Evolutionary conservation across 2,888 invertebrate species (phyloP).

Genomic region (Drosophila anceps): DNA sequence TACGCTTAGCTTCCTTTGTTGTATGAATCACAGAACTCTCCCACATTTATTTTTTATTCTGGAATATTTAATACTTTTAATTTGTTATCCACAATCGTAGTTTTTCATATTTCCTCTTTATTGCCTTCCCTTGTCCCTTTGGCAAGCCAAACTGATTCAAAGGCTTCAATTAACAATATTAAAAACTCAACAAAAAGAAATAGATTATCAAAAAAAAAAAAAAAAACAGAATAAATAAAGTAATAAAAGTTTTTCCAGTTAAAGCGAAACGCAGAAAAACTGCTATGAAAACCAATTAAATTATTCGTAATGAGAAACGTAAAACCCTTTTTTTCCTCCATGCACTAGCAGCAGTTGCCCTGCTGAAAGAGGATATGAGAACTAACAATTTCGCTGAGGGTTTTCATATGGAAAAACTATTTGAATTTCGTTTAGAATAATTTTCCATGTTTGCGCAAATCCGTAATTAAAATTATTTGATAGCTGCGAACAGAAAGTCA

Average conservation of each 20-base stretch:
- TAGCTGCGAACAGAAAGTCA: constrained; percentile 36
- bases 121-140: no score
- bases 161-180: constrained; percentile 3
- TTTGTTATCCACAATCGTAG: background rate
- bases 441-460: constrained; percentile 62
- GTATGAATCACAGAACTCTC: no score
- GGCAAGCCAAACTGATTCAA: background rate
- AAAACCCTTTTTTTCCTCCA: constrained; percentile 21
- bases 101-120: background rate
- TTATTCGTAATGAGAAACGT: constrained; percentile 20
- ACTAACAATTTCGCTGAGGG: background rate
- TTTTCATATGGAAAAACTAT: constrained; percentile 39
- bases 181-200: constrained; percentile 5
- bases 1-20: no score
- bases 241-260: background rate
- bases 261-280: constrained; percentile 1
- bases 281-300: constrained; percentile 26
- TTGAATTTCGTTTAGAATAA: constrained; percentile 30
- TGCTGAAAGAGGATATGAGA: constrained; percentile 24
- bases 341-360: constrained; percentile 5
- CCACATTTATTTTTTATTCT: no score
- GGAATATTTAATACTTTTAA: background rate
- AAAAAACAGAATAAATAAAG: background rate
- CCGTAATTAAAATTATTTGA: constrained; percentile 64
- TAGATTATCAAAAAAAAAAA: background rate